A percentile compares a stretch with the other conserved stretches of the same genome.
Evolutionary conservation across 2,113 vertebrate genomes (phyloP).

Genomic region (Ursus arctos): DNA sequence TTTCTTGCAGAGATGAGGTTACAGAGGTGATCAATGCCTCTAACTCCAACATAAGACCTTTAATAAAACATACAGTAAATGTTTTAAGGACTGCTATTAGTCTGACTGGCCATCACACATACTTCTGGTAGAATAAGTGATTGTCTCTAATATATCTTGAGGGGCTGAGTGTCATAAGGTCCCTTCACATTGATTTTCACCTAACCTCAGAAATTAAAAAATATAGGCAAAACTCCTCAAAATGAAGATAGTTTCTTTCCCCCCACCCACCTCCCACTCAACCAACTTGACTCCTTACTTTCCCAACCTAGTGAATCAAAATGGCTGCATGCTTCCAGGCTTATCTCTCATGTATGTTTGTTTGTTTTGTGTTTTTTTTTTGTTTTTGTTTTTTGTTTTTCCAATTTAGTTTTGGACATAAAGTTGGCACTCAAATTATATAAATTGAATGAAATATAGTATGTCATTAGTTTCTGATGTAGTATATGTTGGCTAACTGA

Average conservation of each 20-base stretch:
- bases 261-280: too few relatives aligned
- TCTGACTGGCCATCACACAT: not conserved
- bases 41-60: not conserved
- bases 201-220: not conserved
- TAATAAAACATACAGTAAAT: not conserved
- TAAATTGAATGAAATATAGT: not conserved
- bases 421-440: not conserved
- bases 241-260: not conserved
- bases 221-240: rapidly evolving
- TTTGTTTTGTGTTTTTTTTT: too few relatives aligned
- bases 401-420: not conserved
- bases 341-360: not conserved
- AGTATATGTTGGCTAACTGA: too few relatives aligned
- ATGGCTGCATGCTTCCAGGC: not conserved
- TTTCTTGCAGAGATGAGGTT: not conserved
- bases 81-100: not conserved
- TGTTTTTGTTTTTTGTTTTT: not conserved
- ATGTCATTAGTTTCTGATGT: too few relatives aligned
- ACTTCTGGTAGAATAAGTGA: not conserved
- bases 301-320: not conserved
- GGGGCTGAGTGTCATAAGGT: not conserved
- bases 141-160: not conserved
- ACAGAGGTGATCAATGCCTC: not conserved
- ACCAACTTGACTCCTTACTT: not conserved
- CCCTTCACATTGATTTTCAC: not conserved